These are phyloP conservation scores for Formicarius rufipectus DNA, from an alignment of 2,113 vertebrate species.

Conservation along the genomic window DNA sequence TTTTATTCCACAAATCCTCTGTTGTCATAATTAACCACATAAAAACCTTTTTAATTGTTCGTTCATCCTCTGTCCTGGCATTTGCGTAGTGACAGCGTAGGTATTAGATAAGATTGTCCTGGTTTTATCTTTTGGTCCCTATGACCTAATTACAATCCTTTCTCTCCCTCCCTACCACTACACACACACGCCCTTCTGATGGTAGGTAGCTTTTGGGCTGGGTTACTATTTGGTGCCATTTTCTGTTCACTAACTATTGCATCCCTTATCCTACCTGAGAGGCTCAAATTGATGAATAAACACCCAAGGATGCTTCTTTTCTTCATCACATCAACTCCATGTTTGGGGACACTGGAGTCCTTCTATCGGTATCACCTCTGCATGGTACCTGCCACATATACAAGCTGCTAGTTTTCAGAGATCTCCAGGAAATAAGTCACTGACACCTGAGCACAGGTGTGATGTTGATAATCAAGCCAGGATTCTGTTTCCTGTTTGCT, in stretches of 20 bases:
- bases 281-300: neutral
- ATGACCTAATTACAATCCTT: conserved; percentile 44
- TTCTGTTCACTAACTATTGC: neutral
- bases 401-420: neutral
- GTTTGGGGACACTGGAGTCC: neutral
- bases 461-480: neutral
- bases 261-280: neutral
- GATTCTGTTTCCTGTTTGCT: conserved; percentile 19
- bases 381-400: rapidly evolving
- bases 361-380: neutral
- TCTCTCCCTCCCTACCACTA: neutral
- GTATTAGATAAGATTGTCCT: conserved; percentile 47
- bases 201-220: neutral
- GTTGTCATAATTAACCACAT: neutral
- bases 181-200: conserved; percentile 1
- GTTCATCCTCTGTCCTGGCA: neutral
- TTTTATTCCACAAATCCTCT: neutral
- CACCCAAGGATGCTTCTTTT: neutral
- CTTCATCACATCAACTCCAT: rapidly evolving
- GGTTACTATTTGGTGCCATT: neutral
- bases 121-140: conserved; percentile 29
- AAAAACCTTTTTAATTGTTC: conserved; percentile 13
- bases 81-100: neutral
- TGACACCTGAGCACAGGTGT: neutral
- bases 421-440: neutral